Conservation (phyloP, 1,140 invertebrate genomes). For the Tetragnatha versicolor region DNA sequence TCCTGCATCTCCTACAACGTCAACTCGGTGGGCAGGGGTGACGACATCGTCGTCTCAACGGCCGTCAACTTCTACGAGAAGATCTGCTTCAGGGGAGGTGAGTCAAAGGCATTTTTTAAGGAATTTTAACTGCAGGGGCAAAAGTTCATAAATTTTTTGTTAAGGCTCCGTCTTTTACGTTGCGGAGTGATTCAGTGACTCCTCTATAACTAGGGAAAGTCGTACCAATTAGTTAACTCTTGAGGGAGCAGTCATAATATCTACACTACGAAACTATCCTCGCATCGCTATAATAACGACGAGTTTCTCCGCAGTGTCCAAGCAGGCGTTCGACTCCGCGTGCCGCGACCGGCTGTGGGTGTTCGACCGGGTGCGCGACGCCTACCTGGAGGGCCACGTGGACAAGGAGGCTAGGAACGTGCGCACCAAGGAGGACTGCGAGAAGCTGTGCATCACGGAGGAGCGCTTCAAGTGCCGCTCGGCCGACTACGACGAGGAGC, state of each 20-base stretch:
- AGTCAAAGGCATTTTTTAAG: slow-evolving; percentile 1
- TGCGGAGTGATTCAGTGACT: too few species aligned
- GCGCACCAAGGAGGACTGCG: slow-evolving; percentile 65
- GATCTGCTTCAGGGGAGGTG: slow-evolving; percentile 65
- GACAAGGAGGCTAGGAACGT: slow-evolving; percentile 65
- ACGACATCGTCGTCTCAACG: slow-evolving; percentile 61
- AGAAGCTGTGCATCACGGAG: slow-evolving; percentile 66
- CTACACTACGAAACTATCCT: too few species aligned
- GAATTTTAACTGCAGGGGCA: too few species aligned
- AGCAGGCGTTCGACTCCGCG: slow-evolving; percentile 62
- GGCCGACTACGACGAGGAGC: slow-evolving; percentile 65
- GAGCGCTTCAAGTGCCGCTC: slow-evolving; percentile 66
- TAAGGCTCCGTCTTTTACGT: too few species aligned
- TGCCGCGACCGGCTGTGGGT: slow-evolving; percentile 68
- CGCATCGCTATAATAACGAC: too few species aligned
- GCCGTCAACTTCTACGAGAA: slow-evolving; percentile 66
- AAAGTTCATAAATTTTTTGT: too few species aligned
- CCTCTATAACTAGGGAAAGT: too few species aligned
- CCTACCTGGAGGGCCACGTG: slow-evolving; percentile 66
- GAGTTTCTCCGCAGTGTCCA: too few species aligned
- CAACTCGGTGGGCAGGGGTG: slow-evolving; percentile 61
- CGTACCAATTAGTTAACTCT: too few species aligned
- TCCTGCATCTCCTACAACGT: slow-evolving; percentile 63
- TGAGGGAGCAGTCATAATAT: too few species aligned
- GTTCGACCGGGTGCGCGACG: slow-evolving; percentile 67